Evolutionary conservation across 2,888 invertebrate genomes (phyloP).

Genomic region (Horisme vitalbata): DNA sequence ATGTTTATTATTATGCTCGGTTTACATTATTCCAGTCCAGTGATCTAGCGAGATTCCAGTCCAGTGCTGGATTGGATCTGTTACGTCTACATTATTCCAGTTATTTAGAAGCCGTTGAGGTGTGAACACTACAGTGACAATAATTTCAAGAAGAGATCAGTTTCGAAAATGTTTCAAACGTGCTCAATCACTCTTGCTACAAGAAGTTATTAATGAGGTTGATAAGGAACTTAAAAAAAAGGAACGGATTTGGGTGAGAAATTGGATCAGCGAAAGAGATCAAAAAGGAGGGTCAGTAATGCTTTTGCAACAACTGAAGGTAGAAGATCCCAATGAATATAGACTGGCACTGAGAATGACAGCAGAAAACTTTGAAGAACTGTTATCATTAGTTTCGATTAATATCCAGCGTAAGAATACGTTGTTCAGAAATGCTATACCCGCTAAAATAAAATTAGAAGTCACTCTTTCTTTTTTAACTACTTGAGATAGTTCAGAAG

Average conservation of each 20-base stretch:
- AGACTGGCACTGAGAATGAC: too few species aligned
- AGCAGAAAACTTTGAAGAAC: too few species aligned
- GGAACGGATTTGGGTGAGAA: too few species aligned
- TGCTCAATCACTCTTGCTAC: too few species aligned
- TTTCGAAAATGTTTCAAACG: too few species aligned
- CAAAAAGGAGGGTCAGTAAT: too few species aligned
- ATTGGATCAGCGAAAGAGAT: too few species aligned
- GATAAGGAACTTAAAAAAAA: slow-evolving; percentile 19
- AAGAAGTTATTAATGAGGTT: slow-evolving; percentile 18
- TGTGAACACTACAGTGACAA: slow-evolving; percentile 33
- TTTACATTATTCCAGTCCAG: slow-evolving; percentile 9
- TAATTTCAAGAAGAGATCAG: slow-evolving; percentile 29
- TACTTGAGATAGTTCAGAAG: slow-evolving; percentile 36
- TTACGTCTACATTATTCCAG: too few species aligned
- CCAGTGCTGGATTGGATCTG: slow-evolving; percentile 6
- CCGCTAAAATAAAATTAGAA: slow-evolving; percentile 43
- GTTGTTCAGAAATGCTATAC: slow-evolving; percentile 39
- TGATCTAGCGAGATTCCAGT: slow-evolving; percentile 9
- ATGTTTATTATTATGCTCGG: too few species aligned
- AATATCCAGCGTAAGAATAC: slow-evolving; percentile 33
- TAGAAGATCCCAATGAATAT: too few species aligned
- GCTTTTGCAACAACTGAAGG: slow-evolving; percentile 27
- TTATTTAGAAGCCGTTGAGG: slow-evolving; percentile 28
- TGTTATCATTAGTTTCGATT: too few species aligned
- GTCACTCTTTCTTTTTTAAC: too few species aligned